Evolutionary conservation across 2,113 vertebrate species (phyloP), one percentile per base, ranked within the genome.

Genomic region (Percopsis transmontana): DNA sequence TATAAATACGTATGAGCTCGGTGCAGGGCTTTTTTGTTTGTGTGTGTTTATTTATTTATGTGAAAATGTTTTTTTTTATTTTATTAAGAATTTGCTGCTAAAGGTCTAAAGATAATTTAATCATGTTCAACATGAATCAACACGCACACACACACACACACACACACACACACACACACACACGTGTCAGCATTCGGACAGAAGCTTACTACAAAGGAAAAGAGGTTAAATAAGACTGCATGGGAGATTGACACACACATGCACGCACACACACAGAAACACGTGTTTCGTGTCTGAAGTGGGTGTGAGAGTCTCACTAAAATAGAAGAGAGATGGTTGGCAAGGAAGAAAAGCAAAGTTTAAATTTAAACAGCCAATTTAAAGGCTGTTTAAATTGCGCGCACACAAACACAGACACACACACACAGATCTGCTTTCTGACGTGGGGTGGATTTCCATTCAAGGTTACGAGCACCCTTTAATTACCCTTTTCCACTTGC

Each of bases 111-210:
- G 65, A 68, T 63, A 77, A 56, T 81, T 78, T 72, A 69, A 83
- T 80, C 78, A 73, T 76, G 63, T 70, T 55, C 63, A 76, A 66
- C 65, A 72, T 67, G 68, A 75, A 76, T 75, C 74, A 44, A 33
- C 27, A 33, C 27, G 8, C 27, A 33, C 27, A 33, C 8, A 33
- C 27, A 45, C 12, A 45, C 8, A 16, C 40, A 41, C 5, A 33
- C 27, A 33, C 27, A 33, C 27, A 33, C 27, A 33, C 8, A 33
- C 27, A 45, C 12, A 45, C 8, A 16, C 12, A 53, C 50, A 61
- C 58, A 42, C 19, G 45, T 48, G 63, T 38, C 60, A 61, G 41
- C 19, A 50, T 64, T 74, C 39, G 42, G 74, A 76, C 59, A 58
- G 39, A 71, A 54, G 39, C 45, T 14, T 41, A 77, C 55, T 14